Conservation (phyloP, 2,888 invertebrate species). For the Aleiodes testaceus region DNA sequence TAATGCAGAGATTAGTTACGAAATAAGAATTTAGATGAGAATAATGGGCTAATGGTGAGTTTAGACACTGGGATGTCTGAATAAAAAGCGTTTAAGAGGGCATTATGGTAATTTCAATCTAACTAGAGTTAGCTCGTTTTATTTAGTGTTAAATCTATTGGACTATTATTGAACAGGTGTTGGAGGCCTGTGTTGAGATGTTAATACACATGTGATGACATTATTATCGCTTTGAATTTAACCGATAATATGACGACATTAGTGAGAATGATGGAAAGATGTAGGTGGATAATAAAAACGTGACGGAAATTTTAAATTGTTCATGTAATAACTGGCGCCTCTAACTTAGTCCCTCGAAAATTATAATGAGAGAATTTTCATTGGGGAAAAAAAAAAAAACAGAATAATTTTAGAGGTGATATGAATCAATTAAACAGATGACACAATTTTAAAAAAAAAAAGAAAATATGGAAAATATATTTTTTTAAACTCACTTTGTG, state of each 20-base stretch:
- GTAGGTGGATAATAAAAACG: constrained; percentile 12
- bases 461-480: neutral
- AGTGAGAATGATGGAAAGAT: constrained; percentile 1
- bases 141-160: neutral
- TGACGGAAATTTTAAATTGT: neutral
- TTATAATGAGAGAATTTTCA: no score
- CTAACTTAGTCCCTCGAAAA: neutral
- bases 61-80: neutral
- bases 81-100: neutral
- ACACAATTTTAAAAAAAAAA: neutral
- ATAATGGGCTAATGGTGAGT: neutral
- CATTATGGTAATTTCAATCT: constrained; percentile 15
- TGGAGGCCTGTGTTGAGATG: constrained; percentile 2
- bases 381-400: neutral
- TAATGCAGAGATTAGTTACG: neutral
- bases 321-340: constrained; percentile 14
- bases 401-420: neutral
- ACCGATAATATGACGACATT: constrained; percentile 20
- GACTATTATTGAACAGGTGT: constrained; percentile 23
- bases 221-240: constrained; percentile 24
- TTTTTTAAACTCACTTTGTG: neutral
- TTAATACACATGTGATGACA: constrained; percentile 17
- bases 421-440: no score
- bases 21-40: neutral
- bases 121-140: constrained; percentile 4